Percentiles rank a stretch among this genome's conserved stretches.
Conservation (phyloP, 1,140 invertebrate genomes). For the Bombus huntii region DNA sequence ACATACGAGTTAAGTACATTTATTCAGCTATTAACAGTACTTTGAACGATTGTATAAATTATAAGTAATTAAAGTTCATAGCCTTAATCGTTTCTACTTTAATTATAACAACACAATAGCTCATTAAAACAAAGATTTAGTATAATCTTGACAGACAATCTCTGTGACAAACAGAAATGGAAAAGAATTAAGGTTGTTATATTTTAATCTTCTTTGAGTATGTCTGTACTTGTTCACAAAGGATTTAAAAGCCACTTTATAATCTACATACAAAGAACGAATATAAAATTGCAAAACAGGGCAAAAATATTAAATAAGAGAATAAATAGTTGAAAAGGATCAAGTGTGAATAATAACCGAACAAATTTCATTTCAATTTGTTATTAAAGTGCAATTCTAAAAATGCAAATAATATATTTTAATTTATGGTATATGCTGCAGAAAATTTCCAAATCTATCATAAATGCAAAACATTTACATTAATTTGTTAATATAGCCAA, state of each 20-base stretch:
- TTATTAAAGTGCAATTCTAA: neutral
- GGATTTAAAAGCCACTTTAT: no score
- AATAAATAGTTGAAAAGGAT: neutral
- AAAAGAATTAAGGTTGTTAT: neutral
- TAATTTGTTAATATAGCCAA: no score
- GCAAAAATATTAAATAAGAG: no score
- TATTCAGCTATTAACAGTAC: neutral
- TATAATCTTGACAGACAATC: neutral
- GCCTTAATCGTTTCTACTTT: neutral
- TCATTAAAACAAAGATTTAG: neutral
- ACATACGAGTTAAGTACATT: no score
- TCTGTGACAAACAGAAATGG: neutral
- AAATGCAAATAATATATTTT: neutral
- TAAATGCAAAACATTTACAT: neutral
- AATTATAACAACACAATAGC: neutral
- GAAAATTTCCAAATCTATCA: neutral
- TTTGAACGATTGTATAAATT: neutral
- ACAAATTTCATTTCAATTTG: neutral
- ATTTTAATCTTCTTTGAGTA: neutral
- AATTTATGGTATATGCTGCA: neutral
- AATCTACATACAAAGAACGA: neutral
- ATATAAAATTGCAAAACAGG: neutral
- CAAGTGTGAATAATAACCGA: neutral
- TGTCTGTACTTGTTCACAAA: neutral
- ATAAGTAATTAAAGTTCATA: no score